These are phyloP conservation scores for Smittia sp. DNA, from an alignment of 2,888 invertebrate genomes.

Conservation along the genomic window DNA sequence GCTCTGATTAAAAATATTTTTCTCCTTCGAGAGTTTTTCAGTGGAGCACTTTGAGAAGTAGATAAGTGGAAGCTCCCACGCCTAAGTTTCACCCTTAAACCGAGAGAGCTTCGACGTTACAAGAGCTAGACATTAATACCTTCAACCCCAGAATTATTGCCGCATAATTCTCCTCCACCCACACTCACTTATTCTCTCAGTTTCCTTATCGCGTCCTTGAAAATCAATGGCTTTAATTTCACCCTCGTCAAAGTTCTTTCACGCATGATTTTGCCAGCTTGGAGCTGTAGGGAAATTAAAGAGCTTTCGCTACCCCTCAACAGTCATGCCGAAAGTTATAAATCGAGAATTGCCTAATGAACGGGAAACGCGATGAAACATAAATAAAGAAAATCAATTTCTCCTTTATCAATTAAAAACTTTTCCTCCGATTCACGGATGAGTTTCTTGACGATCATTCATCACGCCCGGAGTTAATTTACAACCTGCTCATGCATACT, in stretches of 20 bases:
- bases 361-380: background rate
- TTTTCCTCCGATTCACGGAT: background rate
- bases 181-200: too few species aligned
- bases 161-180: too few species aligned
- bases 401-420: background rate
- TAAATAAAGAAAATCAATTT: slow-evolving; percentile 25
- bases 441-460: background rate
- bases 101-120: too few species aligned
- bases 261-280: too few species aligned
- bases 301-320: background rate
- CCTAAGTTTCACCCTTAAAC: too few species aligned
- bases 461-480: slow-evolving; percentile 17
- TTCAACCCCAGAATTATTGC: too few species aligned
- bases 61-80: too few species aligned
- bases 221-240: slow-evolving; percentile 26
- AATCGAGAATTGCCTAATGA: background rate
- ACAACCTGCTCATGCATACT: slow-evolving; percentile 18
- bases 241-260: too few species aligned
- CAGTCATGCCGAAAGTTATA: background rate
- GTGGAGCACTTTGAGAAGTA: too few species aligned
- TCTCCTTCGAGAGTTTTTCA: background rate
- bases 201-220: slow-evolving; percentile 9
- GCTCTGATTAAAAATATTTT: background rate
- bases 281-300: too few species aligned
- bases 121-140: too few species aligned